A percentile compares a stretch with the other conserved stretches of the same genome.
Evolutionary conservation across 2,888 invertebrate species (phyloP).

Genomic region (Zhuqinia jingwanae): DNA sequence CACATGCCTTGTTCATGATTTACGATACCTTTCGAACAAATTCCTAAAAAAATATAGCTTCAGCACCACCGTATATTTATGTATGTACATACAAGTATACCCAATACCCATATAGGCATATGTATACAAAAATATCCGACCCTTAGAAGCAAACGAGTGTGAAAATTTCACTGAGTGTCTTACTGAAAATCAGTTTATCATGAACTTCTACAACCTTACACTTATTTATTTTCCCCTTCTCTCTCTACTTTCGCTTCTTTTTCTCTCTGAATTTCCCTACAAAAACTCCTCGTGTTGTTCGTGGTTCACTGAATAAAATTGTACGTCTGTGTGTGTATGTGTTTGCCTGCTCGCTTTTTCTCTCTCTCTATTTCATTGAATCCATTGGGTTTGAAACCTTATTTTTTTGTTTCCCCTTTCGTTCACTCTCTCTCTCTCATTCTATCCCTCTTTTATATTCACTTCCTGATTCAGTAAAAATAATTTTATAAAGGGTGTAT

Average conservation of each 20-base stretch:
- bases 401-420: constrained; percentile 30
- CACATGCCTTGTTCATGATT: constrained; percentile 20
- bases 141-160: not conserved
- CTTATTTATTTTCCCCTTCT: not conserved
- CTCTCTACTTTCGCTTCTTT: not conserved
- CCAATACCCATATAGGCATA: no score
- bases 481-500: constrained; percentile 50
- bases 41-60: constrained; percentile 7
- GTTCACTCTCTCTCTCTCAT: constrained; percentile 27
- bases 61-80: no score
- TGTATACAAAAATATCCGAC: no score
- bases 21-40: constrained; percentile 8
- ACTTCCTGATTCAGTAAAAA: constrained; percentile 58
- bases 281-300: not conserved
- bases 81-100: no score
- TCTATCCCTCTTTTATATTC: constrained; percentile 36
- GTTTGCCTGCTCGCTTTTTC: not conserved
- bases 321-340: not conserved
- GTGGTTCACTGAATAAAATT: not conserved
- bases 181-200: constrained; percentile 36
- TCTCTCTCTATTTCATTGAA: constrained; percentile 1
- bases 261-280: not conserved
- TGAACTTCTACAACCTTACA: not conserved
- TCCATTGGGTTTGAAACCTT: constrained; percentile 1
- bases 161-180: not conserved